Base-by-base conservation (phyloP, 2,888 invertebrate genomes). In the Pristionchus japonicus region DNA sequence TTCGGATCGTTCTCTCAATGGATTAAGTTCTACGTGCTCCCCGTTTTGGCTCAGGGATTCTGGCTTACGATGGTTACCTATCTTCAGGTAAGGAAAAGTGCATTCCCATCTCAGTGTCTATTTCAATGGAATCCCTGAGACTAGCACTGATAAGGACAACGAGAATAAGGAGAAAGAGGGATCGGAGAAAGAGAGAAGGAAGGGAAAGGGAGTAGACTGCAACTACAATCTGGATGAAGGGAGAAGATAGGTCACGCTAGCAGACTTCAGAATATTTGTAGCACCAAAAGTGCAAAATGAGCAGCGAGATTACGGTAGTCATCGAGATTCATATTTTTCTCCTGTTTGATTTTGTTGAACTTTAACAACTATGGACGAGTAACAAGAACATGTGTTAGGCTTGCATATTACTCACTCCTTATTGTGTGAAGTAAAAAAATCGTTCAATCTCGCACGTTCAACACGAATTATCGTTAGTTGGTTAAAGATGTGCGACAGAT, bases 1-100 rank as follows among this genome's bases (percentile, higher is more conserved):
- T 87, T 87, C 43, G 87, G 87, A 31, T 87, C 87, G 20, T 87
- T 87, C 57, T 23, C 43, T 61, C 57, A 40, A 17, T 87, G 64
- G 67, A 31, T 87, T 15, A 87, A 87, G 61, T 87, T 87, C 87
- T 87, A 87, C 61, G 80, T 87, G 6, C 40, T 87, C 43, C 87
- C 87, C 17, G 80, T 87, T 9, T 15, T 87, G 27, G 77, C 87
- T 27, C 87, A 90, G 57, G 90, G 90, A 40, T 90, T 91, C 86
- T 91, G 92, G 91, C 88, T 92, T 23, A 89, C 89, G 70, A 90
- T 92, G 89, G 88, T 92, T 67, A 92, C 92, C 27, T 92, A 91
- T 86, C 90, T 92, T 15, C 92, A 92, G 85, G 86, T 86, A 9
- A 47, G 70, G n/a, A n/a, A 52, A 23, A 52, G 34, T 9, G 57